These are phyloP conservation scores for Albula goreensis DNA, from an alignment of 2,113 vertebrate genomes.

Conservation along the genomic window DNA sequence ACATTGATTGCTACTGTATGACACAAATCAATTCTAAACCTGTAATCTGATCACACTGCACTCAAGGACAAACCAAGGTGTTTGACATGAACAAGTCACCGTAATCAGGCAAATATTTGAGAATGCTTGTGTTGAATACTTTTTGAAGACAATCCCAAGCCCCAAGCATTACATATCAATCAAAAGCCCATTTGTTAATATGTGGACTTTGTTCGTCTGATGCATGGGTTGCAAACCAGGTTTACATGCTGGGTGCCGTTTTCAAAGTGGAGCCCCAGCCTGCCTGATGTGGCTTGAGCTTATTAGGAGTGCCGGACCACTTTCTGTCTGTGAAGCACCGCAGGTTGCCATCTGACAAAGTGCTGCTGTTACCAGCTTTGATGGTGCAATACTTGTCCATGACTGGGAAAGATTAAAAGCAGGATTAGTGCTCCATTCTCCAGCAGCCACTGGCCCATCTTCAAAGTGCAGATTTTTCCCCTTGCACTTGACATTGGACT, in stretches of 20 bases:
- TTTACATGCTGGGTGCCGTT: background rate
- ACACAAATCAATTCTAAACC: no score
- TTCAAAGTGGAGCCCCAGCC: background rate
- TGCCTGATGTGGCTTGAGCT: constrained; percentile 8
- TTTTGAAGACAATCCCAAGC: background rate
- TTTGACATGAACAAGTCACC: background rate
- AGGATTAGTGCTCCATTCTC: background rate
- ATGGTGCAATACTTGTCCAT: background rate
- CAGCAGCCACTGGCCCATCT: background rate
- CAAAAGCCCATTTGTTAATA: background rate
- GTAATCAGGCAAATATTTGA: background rate
- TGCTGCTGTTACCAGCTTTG: constrained; percentile 14
- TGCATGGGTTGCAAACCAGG: background rate
- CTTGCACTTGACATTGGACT: background rate
- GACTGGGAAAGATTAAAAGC: background rate
- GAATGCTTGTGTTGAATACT: background rate
- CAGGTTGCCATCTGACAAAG: constrained; percentile 22
- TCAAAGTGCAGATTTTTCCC: background rate
- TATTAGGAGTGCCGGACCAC: constrained; percentile 15
- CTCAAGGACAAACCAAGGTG: background rate
- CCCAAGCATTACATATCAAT: background rate
- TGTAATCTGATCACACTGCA: background rate
- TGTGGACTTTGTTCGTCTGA: background rate
- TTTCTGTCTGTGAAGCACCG: constrained; percentile 4
- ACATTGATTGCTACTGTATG: no score